Evolutionary conservation across 2,113 vertebrate genomes (phyloP).

Genomic region (Physeter macrocephalus): DNA sequence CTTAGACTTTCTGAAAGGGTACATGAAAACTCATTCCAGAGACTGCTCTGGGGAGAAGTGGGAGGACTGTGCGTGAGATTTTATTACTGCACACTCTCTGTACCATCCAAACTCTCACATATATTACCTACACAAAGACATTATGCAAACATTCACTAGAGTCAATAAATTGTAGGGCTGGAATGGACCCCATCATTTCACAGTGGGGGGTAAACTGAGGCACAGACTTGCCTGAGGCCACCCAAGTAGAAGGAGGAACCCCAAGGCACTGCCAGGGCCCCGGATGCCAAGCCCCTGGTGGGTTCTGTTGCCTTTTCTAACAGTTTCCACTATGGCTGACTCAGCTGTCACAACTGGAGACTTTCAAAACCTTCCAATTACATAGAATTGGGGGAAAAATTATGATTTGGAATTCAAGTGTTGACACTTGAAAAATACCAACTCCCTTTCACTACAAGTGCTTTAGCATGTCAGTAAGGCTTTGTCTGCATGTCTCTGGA

Average conservation of each 20-base stretch:
- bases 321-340: constrained; percentile 6
- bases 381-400: constrained; percentile 38
- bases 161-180: neutral
- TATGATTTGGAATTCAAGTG: constrained; percentile 62
- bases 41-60: neutral
- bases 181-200: neutral
- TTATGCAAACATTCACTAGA: neutral
- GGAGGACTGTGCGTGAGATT: neutral
- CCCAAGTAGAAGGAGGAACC: constrained; percentile 7
- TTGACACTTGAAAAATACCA: constrained; percentile 74
- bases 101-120: neutral
- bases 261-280: neutral
- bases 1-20: neutral
- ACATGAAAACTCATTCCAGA: neutral
- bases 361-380: constrained; percentile 66
- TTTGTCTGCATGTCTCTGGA: constrained; percentile 36
- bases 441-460: constrained; percentile 53
- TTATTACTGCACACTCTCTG: neutral
- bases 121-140: neutral
- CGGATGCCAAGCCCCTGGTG: fast-evolving
- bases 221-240: constrained; percentile 15
- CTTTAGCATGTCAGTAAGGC: constrained; percentile 48
- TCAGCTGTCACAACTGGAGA: constrained; percentile 62
- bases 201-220: neutral
- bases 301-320: neutral